These are phyloP conservation scores for Onthophagus sagittarius DNA, from an alignment of 2,888 invertebrate species.

Conservation along the genomic window DNA sequence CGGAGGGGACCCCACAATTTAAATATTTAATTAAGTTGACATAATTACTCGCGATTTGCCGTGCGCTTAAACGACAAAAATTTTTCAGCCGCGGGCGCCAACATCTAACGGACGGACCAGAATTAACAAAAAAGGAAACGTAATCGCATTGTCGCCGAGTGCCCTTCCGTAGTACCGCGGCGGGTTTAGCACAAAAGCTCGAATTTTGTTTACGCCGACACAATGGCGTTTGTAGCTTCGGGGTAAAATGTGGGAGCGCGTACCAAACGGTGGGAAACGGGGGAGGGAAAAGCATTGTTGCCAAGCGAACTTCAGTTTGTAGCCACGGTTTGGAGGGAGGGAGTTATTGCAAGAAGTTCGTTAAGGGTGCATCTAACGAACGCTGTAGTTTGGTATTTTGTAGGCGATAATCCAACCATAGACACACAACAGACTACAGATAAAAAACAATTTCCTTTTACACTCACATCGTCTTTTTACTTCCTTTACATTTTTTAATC, in stretches of 20 bases:
- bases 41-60: not conserved
- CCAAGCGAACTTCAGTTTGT: not conserved
- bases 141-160: not conserved
- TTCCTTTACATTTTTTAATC: too few relatives aligned
- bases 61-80: not conserved
- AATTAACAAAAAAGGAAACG: not conserved
- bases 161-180: not conserved
- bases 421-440: not conserved
- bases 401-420: not conserved
- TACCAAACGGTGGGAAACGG: not conserved
- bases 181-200: not conserved
- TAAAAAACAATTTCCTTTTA: not conserved
- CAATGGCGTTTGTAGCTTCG: not conserved
- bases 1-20: not conserved
- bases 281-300: not conserved
- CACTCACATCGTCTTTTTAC: not conserved
- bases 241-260: not conserved
- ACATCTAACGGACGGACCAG: not conserved
- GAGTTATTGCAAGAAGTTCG: not conserved
- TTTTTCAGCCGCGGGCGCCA: not conserved
- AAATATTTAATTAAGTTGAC: not conserved
- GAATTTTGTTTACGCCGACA: not conserved
- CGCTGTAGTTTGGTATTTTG: not conserved
- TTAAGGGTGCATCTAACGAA: not conserved
- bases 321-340: not conserved